A percentile compares a stretch with the other conserved stretches of the same genome.
Conservation (phyloP, 92 coral and sea anemone genomes). For the Actinernus sp. region DNA sequence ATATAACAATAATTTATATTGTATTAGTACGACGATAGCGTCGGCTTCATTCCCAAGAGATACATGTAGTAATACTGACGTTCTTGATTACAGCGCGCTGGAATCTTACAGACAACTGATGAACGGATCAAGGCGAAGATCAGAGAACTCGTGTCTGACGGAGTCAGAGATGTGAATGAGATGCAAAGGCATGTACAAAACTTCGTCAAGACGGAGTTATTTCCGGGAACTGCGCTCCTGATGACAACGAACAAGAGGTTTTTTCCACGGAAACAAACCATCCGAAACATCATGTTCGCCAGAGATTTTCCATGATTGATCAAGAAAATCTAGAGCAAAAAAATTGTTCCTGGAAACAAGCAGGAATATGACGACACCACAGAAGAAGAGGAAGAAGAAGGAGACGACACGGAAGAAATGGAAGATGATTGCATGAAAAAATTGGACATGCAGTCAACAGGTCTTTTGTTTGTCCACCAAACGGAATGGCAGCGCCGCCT, state of each 20-base stretch:
- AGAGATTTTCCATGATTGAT: constrained; percentile 27
- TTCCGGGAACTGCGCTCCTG: constrained; percentile 20
- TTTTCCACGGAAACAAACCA: constrained; percentile 16
- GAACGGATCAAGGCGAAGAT: constrained; percentile 36
- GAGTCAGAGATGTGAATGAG: constrained; percentile 57
- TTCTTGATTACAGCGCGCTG: constrained; percentile 30
- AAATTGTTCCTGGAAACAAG: constrained; percentile 24
- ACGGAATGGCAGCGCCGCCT: constrained; percentile 55
- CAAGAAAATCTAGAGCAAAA: constrained; percentile 31
- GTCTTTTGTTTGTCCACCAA: constrained; percentile 54
- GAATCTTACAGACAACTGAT: constrained; percentile 41
- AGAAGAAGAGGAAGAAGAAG: neutral
- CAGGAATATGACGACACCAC: neutral
- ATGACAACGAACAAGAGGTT: constrained; percentile 23
- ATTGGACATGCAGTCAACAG: neutral
- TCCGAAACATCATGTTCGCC: constrained; percentile 39
- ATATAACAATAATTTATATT: too few relatives aligned
- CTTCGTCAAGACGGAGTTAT: constrained; percentile 48
- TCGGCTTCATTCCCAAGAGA: too few relatives aligned
- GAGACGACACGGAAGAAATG: neutral
- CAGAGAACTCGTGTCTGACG: constrained; percentile 39
- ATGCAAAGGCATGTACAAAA: constrained; percentile 46
- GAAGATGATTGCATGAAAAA: neutral
- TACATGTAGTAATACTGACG: neutral
- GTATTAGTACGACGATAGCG: too few relatives aligned